These are phyloP conservation scores for Catharus ustulatus DNA, from an alignment of 2,797 vertebrate species.

Conservation along the genomic window DNA sequence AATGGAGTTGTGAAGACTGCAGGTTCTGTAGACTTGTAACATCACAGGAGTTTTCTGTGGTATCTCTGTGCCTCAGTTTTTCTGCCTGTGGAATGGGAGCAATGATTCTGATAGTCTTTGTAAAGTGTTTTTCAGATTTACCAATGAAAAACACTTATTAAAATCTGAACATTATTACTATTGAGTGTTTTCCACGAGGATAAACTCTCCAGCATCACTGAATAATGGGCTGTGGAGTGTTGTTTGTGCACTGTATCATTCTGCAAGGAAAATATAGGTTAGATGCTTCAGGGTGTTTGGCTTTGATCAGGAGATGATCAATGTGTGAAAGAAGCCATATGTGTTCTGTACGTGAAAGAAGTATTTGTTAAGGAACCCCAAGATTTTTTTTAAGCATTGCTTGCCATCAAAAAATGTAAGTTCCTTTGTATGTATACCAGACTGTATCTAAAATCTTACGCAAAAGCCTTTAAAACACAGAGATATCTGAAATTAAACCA, in stretches of 20 bases:
- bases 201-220: neutral
- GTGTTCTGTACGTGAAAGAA: neutral
- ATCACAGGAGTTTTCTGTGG: neutral
- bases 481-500: neutral
- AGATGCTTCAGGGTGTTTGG: neutral
- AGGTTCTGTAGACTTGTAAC: neutral
- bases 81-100: neutral
- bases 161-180: neutral
- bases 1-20: neutral
- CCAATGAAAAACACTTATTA: neutral
- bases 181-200: neutral
- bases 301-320: neutral
- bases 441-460: neutral
- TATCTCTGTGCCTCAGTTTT: neutral
- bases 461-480: neutral
- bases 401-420: neutral
- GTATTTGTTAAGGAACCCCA: neutral
- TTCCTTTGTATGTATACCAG: neutral
- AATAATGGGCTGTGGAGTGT: neutral
- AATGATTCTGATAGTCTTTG: neutral
- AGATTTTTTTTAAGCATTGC: neutral
- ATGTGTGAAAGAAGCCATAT: neutral
- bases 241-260: neutral
- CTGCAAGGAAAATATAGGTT: neutral
- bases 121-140: neutral